Conservation (phyloP, 2,888 invertebrate genomes). For the Oscheius sp. region DNA sequence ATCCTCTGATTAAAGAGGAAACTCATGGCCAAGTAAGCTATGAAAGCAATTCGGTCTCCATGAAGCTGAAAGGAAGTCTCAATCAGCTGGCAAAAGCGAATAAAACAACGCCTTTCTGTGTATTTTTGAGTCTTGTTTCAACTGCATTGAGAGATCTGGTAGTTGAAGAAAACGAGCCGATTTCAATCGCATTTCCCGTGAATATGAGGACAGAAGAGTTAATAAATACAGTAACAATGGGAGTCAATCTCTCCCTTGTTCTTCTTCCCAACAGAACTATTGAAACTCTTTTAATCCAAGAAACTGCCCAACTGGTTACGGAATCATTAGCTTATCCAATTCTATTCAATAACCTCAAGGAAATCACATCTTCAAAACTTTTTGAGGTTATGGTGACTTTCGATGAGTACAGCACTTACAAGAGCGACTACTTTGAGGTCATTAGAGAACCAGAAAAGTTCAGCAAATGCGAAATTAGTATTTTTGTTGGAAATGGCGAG, state of each 20-base stretch:
- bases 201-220: background rate
- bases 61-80: background rate
- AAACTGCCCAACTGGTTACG: background rate
- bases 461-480: conserved; percentile 18
- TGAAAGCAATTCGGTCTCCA: background rate
- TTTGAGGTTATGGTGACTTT: conserved; percentile 30
- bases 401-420: conserved; percentile 22
- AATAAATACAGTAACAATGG: conserved; percentile 3
- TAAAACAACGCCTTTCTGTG: background rate
- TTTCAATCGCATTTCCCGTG: conserved; percentile 3
- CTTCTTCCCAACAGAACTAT: background rate
- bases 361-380: too few relatives aligned
- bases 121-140: background rate
- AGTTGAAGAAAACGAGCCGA: background rate
- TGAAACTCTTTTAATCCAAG: too few relatives aligned
- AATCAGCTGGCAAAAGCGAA: background rate
- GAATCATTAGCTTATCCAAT: background rate
- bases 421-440: conserved; percentile 9
- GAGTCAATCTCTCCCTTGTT: conserved; percentile 1
- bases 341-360: background rate
- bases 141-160: background rate
- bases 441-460: conserved; percentile 4
- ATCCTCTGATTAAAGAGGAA: background rate
- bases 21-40: background rate
- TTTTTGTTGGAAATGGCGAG: background rate